Base-by-base conservation (phyloP, 2,113 vertebrate species). In the Blennius ocellaris region DNA sequence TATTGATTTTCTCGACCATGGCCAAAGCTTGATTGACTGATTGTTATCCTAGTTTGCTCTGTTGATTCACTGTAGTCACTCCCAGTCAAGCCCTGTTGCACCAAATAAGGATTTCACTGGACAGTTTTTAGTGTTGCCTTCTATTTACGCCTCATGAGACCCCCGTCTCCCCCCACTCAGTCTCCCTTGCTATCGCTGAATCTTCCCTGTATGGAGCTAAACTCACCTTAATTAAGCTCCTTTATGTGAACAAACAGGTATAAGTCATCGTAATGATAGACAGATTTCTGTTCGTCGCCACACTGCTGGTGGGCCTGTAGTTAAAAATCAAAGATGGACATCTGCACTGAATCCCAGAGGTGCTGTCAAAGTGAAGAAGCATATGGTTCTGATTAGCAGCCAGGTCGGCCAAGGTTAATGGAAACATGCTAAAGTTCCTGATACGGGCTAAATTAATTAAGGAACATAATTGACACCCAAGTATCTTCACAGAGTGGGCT, bases 321-420 rank as follows among this genome's bases (percentile, higher is more conserved):
- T 66, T 45, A 10, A 21, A 47, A 54, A 69, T 45, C 66, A 58
- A 44, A 57, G 58, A 56, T 63, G 2, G 30, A 67, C 77, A 49
- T 61, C 48, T 69, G 69, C 67, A 49, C 41, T 5, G 36, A 21
- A 10, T 84, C 81, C 66, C 62, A 40, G 52, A 69, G 65, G 73
- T 77, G 58, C 58, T 58, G 78, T 62, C 66, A 59, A 48, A 71
- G 66, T 77, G 59, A 78, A 67, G 56, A 65, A 65, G 58, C 57
- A 75, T 73, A 81, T 86, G 87, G 69, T 76, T 82, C 51, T 75
- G 70, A 91, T 86, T 83, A 82, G 78, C 54, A 87, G 84, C 88
- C 81, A 80, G 63, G n/a, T n/a, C 75, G 64, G 50, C 40, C 66
- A 78, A 85, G 82, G 83, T 87, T 90, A 90, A 91, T 89, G 63